A percentile compares a stretch with the other conserved stretches of the same genome.
phyloP scores from a whole-genome alignment of 2,113 vertebrate genomes.

The Opisthocomus hoazin region DNA sequence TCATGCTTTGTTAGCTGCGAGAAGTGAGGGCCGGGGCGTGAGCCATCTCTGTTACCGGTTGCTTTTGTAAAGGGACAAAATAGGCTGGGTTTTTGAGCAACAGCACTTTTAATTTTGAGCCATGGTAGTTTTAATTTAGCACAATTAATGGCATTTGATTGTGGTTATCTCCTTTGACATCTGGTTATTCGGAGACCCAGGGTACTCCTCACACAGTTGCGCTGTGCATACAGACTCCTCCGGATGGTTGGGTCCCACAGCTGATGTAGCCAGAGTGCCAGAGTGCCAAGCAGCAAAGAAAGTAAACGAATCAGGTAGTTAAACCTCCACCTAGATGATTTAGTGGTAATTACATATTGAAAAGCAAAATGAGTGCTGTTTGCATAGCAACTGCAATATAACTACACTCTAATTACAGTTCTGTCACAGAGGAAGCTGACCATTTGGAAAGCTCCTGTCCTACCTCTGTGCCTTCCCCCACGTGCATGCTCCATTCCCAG shows the following conservation, averaged over 20 bases:
- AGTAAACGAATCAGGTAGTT: neutral
- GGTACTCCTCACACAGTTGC: neutral
- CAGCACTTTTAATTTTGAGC: neutral
- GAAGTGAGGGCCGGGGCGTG: neutral
- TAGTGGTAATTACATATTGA: conserved; percentile 24
- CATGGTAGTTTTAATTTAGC: rapidly evolving
- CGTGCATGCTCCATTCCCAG: rapidly evolving
- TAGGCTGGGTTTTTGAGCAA: neutral
- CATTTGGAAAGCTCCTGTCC: neutral
- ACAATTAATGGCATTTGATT: neutral
- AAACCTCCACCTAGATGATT: conserved; percentile 27
- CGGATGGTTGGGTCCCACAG: neutral
- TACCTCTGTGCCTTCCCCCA: neutral
- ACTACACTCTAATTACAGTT: neutral
- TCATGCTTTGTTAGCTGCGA: neutral
- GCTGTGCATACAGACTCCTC: neutral
- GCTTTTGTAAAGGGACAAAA: neutral
- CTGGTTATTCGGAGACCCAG: neutral
- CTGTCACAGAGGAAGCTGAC: neutral
- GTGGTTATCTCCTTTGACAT: neutral
- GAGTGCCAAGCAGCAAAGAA: neutral
- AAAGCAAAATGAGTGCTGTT: neutral
- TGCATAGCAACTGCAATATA: conserved; percentile 24
- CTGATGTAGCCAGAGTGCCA: neutral
- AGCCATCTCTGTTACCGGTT: neutral